Conservation (phyloP, 2,113 vertebrate genomes). For the Spea bombifrons region DNA sequence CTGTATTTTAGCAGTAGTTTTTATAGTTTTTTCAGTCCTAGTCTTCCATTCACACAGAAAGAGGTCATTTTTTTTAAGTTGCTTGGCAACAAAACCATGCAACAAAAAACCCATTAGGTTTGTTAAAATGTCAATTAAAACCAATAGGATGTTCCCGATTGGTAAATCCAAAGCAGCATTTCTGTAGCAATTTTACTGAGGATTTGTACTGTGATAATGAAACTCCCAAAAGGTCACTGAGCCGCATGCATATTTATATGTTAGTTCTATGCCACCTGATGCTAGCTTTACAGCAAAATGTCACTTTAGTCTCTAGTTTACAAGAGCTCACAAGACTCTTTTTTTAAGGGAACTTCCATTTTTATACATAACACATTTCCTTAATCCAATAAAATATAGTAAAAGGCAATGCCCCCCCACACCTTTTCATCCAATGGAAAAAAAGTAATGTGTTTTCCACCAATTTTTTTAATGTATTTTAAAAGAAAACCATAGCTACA, state of each 20-base stretch:
- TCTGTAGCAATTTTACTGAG: conserved; percentile 24
- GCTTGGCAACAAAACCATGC: conserved; percentile 11
- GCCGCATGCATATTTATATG: conserved; percentile 38
- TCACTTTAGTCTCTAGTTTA: conserved; percentile 17
- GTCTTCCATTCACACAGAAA: conserved; percentile 1
- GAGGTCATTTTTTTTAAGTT: conserved; percentile 17
- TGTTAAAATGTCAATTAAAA: conserved; percentile 33
- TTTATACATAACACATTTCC: not conserved
- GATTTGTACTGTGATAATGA: conserved; percentile 28
- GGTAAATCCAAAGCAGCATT: conserved; percentile 24
- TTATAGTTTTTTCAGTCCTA: conserved; percentile 2
- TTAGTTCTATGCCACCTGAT: conserved; percentile 36
- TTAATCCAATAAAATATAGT: conserved; percentile 4
- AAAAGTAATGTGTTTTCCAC: not conserved
- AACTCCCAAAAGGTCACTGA: conserved; percentile 37
- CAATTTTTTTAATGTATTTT: not conserved
- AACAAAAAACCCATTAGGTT: conserved; percentile 10
- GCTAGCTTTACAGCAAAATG: conserved; percentile 15
- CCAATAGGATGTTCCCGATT: conserved; percentile 21
- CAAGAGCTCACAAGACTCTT: not conserved
- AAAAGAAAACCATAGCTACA: not conserved
- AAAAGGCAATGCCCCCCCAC: conserved; percentile 4
- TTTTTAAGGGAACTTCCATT: not conserved
- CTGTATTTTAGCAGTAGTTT: not conserved
- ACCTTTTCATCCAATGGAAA: not conserved